Evolutionary conservation across 2,797 vertebrate species (phyloP).

Genomic region (Manis javanica): DNA sequence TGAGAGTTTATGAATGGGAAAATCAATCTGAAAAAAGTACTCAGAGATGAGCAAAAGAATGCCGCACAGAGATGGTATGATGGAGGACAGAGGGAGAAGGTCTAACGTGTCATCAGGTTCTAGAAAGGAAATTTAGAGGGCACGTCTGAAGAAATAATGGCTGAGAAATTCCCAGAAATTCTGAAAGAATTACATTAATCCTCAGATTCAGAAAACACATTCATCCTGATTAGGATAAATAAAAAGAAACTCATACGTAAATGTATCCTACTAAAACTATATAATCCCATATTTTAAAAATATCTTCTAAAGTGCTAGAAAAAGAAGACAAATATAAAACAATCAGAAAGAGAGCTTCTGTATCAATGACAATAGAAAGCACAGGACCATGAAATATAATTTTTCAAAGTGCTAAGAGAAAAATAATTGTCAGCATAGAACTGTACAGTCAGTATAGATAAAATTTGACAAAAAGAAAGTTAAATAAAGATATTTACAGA

Average conservation of each 20-base stretch:
- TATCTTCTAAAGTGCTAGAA: neutral
- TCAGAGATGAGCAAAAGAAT: too few species aligned
- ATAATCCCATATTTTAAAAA: neutral
- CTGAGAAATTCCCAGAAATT: neutral
- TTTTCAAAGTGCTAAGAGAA: neutral
- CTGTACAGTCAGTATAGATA: neutral
- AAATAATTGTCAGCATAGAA: neutral
- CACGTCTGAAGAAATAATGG: neutral
- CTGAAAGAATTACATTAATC: neutral
- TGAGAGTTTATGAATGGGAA: neutral
- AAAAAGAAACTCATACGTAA: neutral
- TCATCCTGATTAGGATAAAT: neutral
- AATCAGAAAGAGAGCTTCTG: neutral
- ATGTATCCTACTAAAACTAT: neutral
- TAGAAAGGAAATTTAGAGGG: neutral
- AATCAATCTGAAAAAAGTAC: neutral
- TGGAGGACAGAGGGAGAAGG: neutral
- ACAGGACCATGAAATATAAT: neutral
- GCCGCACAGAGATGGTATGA: neutral
- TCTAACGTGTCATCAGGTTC: neutral
- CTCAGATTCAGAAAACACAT: neutral
- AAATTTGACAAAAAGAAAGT: neutral
- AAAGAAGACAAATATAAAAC: neutral
- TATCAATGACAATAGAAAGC: neutral
- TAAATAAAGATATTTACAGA: conserved; percentile 24